These are phyloP conservation scores for Temnothorax curvispinosus DNA, from an alignment of 1,140 invertebrate genomes.

Conservation along the genomic window DNA sequence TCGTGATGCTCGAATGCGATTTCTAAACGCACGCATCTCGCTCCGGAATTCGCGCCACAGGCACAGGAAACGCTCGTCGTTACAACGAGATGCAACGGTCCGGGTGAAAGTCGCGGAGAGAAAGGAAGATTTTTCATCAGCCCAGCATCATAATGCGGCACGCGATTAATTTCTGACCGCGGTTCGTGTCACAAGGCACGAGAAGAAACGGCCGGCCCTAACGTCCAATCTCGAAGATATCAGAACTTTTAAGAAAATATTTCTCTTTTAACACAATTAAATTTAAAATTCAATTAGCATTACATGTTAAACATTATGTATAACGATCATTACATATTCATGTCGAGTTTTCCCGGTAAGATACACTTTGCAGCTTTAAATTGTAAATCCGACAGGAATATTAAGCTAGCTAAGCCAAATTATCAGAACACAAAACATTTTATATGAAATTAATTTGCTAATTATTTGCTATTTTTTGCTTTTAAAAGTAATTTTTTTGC, in stretches of 20 bases:
- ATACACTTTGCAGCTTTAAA: not conserved
- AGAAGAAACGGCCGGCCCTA: not conserved
- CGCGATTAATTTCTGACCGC: conserved; percentile 36
- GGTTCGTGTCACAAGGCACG: not conserved
- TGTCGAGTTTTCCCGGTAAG: not conserved
- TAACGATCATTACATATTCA: not conserved
- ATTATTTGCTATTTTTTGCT: too few species aligned
- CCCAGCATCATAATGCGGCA: conserved; percentile 14
- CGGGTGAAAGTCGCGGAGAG: conserved; percentile 50
- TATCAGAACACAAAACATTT: too few species aligned
- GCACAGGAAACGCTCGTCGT: conserved; percentile 8
- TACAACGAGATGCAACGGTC: conserved; percentile 39
- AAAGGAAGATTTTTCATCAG: conserved; percentile 53
- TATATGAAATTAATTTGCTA: too few species aligned
- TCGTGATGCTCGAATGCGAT: conserved; percentile 8
- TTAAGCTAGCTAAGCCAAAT: too few species aligned
- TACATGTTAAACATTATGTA: not conserved
- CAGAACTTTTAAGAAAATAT: not conserved
- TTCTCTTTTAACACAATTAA: not conserved
- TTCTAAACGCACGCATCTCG: conserved; percentile 39
- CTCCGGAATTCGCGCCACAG: not conserved
- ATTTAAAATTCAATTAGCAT: not conserved
- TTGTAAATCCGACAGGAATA: not conserved
- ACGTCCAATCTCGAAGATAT: not conserved
- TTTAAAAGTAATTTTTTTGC: too few species aligned